Evolutionary conservation across 2,888 invertebrate species (phyloP), one percentile per base, ranked within the genome.

Genomic region (Lumbricus terrestris): DNA sequence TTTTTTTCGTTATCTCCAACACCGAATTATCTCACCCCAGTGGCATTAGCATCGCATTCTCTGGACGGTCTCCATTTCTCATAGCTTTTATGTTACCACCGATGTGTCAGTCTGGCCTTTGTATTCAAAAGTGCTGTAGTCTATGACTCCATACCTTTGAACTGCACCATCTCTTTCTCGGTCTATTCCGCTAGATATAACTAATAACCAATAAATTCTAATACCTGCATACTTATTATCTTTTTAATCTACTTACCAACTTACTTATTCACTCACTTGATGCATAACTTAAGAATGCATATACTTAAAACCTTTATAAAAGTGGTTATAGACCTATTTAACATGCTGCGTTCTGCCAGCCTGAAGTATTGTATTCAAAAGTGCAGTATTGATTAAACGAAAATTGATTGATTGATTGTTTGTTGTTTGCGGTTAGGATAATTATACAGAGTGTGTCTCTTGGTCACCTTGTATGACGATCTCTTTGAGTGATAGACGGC

Each of bases 401-500:
- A n/a, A n/a, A n/a, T n/a, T n/a, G n/a, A n/a, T n/a, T n/a, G n/a
- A n/a, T n/a, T n/a, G n/a, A n/a, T n/a, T n/a, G n/a, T n/a, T n/a
- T n/a, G n/a, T n/a, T n/a, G n/a, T n/a, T n/a, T n/a, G n/a, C n/a
- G n/a, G n/a, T n/a, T n/a, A n/a, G n/a, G n/a, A n/a, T n/a, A n/a
- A n/a, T n/a, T n/a, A n/a, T n/a, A 40, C 40, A 16, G 40, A 40
- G 15, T 40, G 8, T 1, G 15, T 40, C 5, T 11, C 40, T 40
- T 4, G 16, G 15, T 40, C 33, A 90, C 90, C 90, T 90, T 90
- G 88, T 29, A 90, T 54, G 88, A 90, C 69, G 35, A 90, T 82
- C 37, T 90, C 90, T 35, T 90, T 90, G n/a, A 90, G 82, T 34
- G 90, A 88, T 37, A 90, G n/a, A 11, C 90, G 42, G 34, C 90